A percentile compares a stretch with the other conserved stretches of the same genome.
These are phyloP conservation scores for Pteria penguin DNA, from an alignment of 2,888 invertebrate species.

Conservation along the genomic window DNA sequence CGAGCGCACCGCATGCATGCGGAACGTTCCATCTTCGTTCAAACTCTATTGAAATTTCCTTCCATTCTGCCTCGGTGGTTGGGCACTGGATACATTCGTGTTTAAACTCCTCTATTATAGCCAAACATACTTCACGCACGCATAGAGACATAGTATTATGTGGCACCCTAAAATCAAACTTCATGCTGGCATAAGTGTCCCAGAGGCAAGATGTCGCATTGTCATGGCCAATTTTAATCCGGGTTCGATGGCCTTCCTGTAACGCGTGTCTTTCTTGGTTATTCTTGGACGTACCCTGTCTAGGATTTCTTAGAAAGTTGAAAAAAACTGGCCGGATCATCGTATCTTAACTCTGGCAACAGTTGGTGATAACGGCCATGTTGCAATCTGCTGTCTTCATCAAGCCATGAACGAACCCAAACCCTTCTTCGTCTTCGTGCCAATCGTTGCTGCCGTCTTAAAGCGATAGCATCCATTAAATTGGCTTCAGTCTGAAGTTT, in stretches of 20 bases:
- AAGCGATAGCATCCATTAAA: too few species aligned
- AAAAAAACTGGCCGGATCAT: constrained; percentile 46
- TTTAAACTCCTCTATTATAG: constrained; percentile 51
- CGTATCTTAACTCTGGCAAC: constrained; percentile 41
- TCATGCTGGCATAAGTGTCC: constrained; percentile 48
- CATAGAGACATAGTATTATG: constrained; percentile 49
- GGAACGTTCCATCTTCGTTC: constrained; percentile 48
- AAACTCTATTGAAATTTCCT: constrained; percentile 8
- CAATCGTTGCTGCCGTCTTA: too few species aligned
- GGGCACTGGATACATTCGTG: constrained; percentile 45
- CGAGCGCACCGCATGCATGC: constrained; percentile 52
- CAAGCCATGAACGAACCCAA: too few species aligned
- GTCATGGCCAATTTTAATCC: constrained; percentile 49
- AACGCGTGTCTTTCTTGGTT: constrained; percentile 45
- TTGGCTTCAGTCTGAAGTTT: too few species aligned
- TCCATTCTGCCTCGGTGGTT: constrained; percentile 9
- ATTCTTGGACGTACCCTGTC: constrained; percentile 37
- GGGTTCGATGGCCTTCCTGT: constrained; percentile 40
- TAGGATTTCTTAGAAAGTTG: constrained; percentile 51
- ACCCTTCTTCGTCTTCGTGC: too few species aligned
- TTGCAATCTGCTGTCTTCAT: constrained; percentile 32
- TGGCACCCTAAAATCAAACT: constrained; percentile 51
- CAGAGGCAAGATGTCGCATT: constrained; percentile 49
- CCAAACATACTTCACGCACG: constrained; percentile 53
- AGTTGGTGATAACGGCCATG: constrained; percentile 40